Percentiles rank a stretch among this genome's conserved stretches.
Conservation (phyloP, 2,888 invertebrate species). For the Rapana venosa region DNA sequence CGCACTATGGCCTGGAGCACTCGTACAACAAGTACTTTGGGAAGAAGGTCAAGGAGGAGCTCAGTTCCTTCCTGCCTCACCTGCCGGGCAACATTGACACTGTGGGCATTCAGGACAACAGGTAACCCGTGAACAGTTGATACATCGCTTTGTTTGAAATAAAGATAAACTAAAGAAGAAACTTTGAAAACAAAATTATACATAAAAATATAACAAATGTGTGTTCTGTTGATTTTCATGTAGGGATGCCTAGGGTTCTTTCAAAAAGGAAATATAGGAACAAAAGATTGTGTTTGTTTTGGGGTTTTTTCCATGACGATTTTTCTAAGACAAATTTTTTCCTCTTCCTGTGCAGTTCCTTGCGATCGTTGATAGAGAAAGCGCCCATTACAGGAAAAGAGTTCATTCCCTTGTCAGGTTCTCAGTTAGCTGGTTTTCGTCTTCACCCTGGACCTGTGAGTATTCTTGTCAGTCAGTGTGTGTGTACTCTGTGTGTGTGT, state of each 20-base stretch:
- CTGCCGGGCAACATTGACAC: slow-evolving; percentile 96
- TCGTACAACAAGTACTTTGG: slow-evolving; percentile 98
- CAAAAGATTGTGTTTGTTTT: too few relatives aligned
- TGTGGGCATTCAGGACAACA: slow-evolving; percentile 86
- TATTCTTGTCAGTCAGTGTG: not conserved
- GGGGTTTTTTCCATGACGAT: too few relatives aligned
- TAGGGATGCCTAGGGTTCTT: too few relatives aligned
- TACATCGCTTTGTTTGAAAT: not conserved
- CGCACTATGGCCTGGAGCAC: slow-evolving; percentile 96
- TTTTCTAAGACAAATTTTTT: not conserved
- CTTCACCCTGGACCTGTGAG: slow-evolving; percentile 94
- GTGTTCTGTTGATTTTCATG: too few relatives aligned
- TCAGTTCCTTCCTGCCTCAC: slow-evolving; percentile 96
- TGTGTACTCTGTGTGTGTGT: not conserved
- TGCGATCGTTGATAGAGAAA: slow-evolving; percentile 96
- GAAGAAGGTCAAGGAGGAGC: slow-evolving; percentile 92
- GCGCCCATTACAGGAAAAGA: slow-evolving; percentile 93
- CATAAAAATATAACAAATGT: too few relatives aligned
- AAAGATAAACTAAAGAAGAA: too few relatives aligned
- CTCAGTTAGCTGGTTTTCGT: slow-evolving; percentile 94
- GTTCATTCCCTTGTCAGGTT: slow-evolving; percentile 89
- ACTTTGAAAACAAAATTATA: too few relatives aligned
- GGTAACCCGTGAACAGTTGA: slow-evolving; percentile 76
- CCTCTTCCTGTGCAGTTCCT: slow-evolving; percentile 85
- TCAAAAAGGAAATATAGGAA: too few relatives aligned